Evolutionary conservation across 2,797 vertebrate species (phyloP).

Genomic region (Phyllotis vaccarum): DNA sequence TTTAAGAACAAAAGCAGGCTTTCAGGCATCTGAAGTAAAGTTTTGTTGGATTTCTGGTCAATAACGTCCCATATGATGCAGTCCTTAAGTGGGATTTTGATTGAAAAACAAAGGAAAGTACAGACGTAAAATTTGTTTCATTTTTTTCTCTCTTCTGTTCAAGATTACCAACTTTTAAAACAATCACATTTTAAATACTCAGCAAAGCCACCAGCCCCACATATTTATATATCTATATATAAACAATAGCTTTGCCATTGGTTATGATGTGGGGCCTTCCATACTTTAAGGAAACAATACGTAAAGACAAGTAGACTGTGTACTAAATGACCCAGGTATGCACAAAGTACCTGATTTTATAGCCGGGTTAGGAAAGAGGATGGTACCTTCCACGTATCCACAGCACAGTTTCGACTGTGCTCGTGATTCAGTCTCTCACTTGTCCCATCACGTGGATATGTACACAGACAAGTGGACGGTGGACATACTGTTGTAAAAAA

Average conservation of each 20-base stretch:
- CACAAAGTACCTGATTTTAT: slow-evolving; percentile 26
- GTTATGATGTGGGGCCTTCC: slow-evolving; percentile 45
- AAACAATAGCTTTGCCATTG: slow-evolving; percentile 82
- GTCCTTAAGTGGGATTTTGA: slow-evolving; percentile 75
- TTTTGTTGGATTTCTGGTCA: slow-evolving; percentile 77
- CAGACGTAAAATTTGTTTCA: slow-evolving; percentile 72
- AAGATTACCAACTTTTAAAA: slow-evolving; percentile 83
- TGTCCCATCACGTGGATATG: background rate
- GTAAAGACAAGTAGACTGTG: slow-evolving; percentile 66
- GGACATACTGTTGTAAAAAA: background rate
- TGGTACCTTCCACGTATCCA: background rate
- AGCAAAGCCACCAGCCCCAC: slow-evolving; percentile 68
- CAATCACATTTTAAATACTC: slow-evolving; percentile 85
- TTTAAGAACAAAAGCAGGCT: slow-evolving; percentile 80
- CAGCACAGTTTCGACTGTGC: background rate
- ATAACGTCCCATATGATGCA: slow-evolving; percentile 73
- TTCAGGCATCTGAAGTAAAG: slow-evolving; percentile 68
- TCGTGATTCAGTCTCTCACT: background rate
- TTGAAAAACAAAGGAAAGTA: slow-evolving; percentile 81
- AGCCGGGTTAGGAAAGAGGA: background rate
- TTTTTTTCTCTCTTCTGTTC: slow-evolving; percentile 61
- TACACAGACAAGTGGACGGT: background rate
- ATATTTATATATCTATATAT: slow-evolving; percentile 86
- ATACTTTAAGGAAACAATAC: slow-evolving; percentile 69
- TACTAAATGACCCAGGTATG: slow-evolving; percentile 43